phyloP scores from a whole-genome alignment of 92 coral and sea anemone species.

The Umimayanthus kanabou region DNA sequence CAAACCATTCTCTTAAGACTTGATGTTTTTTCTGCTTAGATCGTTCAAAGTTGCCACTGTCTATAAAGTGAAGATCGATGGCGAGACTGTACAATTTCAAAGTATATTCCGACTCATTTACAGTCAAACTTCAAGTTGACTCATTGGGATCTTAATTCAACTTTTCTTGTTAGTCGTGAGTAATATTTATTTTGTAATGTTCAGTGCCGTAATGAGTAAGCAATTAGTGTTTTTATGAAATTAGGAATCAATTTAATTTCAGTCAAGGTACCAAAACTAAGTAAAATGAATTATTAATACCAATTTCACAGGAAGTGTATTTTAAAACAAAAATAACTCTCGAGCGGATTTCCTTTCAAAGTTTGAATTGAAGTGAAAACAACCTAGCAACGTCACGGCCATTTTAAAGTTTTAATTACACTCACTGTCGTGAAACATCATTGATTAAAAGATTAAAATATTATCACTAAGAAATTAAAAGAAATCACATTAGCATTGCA shows the following conservation, averaged over 20 bases:
- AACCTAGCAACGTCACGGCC: conserved; percentile 52
- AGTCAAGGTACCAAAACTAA: conserved; percentile 75
- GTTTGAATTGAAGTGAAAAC: conserved; percentile 65
- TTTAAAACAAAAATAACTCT: conserved; percentile 68
- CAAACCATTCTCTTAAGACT: conserved; percentile 6
- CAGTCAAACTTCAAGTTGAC: conserved; percentile 35
- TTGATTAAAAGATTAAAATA: conserved; percentile 83
- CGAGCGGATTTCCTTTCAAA: conserved; percentile 73
- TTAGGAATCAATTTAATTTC: conserved; percentile 89
- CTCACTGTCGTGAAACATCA: conserved; percentile 58
- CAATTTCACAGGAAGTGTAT: conserved; percentile 73
- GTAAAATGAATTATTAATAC: conserved; percentile 68
- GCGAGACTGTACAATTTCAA: conserved; percentile 2
- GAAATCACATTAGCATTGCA: conserved; percentile 55
- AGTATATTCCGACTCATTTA: conserved; percentile 13
- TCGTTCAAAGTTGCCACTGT: conserved; percentile 7
- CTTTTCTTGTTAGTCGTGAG: conserved; percentile 47
- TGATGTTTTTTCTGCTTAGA: conserved; percentile 8
- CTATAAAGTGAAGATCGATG: conserved; percentile 3
- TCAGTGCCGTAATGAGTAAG: conserved; percentile 73
- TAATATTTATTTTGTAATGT: conserved; percentile 66
- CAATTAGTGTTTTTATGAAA: conserved; percentile 89
- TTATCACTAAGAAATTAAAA: conserved; percentile 59
- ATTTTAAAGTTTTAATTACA: conserved; percentile 86
- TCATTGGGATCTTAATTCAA: conserved; percentile 31